Evolutionary conservation across 2,797 vertebrate species (phyloP).

Genomic region (Rhadinocentrus ornatus): DNA sequence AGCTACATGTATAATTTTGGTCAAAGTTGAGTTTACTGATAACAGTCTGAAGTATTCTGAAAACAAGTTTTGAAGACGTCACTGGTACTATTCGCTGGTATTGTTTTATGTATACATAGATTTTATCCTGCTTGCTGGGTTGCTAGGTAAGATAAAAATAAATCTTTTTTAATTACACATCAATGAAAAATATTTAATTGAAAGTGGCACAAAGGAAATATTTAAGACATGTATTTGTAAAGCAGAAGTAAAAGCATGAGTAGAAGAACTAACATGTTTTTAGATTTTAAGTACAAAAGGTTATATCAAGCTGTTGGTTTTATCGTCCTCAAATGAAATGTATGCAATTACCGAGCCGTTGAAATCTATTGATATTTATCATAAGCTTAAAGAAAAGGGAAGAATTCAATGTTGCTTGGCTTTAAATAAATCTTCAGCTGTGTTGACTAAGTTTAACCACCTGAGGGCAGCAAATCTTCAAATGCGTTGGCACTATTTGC

Average conservation of each 20-base stretch:
- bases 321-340: no score
- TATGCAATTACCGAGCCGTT: no score
- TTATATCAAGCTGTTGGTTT: no score
- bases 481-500: neutral
- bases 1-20: no score
- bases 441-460: slow-evolving; percentile 34
- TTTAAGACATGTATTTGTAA: no score
- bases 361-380: no score
- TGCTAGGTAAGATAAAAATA: neutral
- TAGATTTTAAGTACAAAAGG: no score
- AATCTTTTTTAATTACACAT: neutral
- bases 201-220: no score
- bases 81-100: neutral
- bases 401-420: neutral
- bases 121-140: neutral
- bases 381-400: no score
- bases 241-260: no score
- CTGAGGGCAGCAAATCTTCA: slow-evolving; percentile 57
- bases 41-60: neutral
- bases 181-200: no score
- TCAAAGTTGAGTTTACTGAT: neutral
- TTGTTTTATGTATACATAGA: neutral
- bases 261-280: no score
- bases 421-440: neutral
- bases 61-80: neutral